A percentile compares a stretch with the other conserved stretches of the same genome.
Evolutionary conservation across 2,113 vertebrate genomes (phyloP).

Genomic region (Leucopternis melanops): DNA sequence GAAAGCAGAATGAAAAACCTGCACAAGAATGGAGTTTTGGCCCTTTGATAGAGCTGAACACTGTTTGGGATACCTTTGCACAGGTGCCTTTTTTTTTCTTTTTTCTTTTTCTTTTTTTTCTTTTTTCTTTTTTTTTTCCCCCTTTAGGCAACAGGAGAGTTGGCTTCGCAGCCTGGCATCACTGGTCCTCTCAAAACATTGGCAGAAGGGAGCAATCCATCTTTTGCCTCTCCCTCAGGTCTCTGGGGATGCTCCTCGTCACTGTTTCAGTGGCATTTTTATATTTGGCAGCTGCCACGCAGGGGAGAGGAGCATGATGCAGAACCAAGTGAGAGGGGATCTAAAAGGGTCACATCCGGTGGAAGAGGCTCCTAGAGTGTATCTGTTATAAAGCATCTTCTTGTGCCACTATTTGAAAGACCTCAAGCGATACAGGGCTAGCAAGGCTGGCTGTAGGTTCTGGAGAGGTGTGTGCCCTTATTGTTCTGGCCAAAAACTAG

Average conservation of each 20-base stretch:
- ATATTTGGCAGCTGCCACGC: background rate
- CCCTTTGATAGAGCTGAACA: background rate
- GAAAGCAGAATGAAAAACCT: background rate
- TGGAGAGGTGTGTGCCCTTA: background rate
- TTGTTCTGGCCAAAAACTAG: background rate
- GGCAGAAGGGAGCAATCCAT: background rate
- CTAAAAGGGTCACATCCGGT: background rate
- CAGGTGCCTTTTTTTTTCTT: background rate
- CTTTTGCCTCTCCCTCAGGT: background rate
- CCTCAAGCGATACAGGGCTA: background rate
- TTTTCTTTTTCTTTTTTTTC: too few species aligned
- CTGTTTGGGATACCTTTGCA: background rate
- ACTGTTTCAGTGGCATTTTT: background rate
- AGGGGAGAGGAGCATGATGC: background rate
- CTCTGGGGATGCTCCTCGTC: background rate
- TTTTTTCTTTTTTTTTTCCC: too few species aligned
- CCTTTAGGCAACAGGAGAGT: background rate
- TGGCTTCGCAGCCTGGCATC: background rate
- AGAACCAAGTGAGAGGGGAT: background rate
- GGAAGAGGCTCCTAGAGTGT: background rate
- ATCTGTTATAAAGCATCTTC: too few species aligned
- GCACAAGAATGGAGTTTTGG: background rate
- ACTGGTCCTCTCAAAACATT: background rate
- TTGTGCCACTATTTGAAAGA: background rate
- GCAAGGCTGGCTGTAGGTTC: background rate